phyloP scores from a whole-genome alignment of 2,888 invertebrate species.

The Muscina levida region DNA sequence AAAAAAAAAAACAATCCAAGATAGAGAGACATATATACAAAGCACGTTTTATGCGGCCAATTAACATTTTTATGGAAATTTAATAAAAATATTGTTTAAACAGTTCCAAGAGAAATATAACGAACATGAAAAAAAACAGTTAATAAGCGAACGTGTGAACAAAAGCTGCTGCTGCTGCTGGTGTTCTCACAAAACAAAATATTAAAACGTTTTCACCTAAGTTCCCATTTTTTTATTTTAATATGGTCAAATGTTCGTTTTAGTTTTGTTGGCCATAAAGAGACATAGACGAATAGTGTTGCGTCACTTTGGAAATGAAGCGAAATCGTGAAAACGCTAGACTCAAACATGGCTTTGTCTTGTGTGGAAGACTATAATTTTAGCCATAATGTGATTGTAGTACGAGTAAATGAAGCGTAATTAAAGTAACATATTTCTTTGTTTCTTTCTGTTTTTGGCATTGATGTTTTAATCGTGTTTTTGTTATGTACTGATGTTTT shows the following conservation, averaged over 20 bases:
- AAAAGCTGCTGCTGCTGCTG: conserved; percentile 4
- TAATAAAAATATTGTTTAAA: conserved; percentile 51
- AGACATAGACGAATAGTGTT: conserved; percentile 26
- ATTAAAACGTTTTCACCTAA: background rate
- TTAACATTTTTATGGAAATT: conserved; percentile 50
- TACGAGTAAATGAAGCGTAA: background rate
- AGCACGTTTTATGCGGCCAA: conserved; percentile 38
- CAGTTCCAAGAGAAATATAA: conserved; percentile 25
- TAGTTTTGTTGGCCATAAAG: conserved; percentile 33
- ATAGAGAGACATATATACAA: background rate
- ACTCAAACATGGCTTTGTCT: conserved; percentile 8
- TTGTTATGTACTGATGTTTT: no score
- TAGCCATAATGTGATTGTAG: conserved; percentile 44
- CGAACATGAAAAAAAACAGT: no score
- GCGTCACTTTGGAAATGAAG: conserved; percentile 26
- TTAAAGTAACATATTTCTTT: conserved; percentile 5
- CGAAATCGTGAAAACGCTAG: conserved; percentile 23
- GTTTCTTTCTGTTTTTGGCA: background rate
- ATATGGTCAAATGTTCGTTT: background rate
- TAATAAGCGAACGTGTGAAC: conserved; percentile 51
- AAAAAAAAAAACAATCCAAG: conserved; percentile 15
- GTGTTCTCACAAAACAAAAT: background rate
- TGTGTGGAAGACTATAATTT: conserved; percentile 23
- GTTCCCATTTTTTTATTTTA: conserved; percentile 16
- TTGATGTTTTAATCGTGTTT: background rate